Evolutionary conservation across 2,113 vertebrate species (phyloP).

Genomic region (Nansenia antarctica): DNA sequence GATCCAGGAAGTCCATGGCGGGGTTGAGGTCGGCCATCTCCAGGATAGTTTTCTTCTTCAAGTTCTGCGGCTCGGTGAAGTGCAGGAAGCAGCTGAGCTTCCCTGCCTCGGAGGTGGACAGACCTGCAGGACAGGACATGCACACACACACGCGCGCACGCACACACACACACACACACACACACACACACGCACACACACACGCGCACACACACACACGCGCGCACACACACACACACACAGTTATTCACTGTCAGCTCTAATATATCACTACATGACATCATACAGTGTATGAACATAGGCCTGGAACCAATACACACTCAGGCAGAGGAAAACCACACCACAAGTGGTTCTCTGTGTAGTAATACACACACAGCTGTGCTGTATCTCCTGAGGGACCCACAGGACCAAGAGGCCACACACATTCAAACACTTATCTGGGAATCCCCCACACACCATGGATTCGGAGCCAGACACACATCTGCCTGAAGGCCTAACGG

Average conservation of each 20-base stretch:
- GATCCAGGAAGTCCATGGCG: slow-evolving; percentile 87
- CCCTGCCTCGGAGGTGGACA: slow-evolving; percentile 79
- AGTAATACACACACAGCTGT: not conserved
- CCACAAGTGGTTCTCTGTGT: not conserved
- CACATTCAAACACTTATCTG: not conserved
- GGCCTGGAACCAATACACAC: not conserved
- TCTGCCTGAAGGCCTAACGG: not conserved
- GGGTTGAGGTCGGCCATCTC: slow-evolving; percentile 85
- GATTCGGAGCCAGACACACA: not conserved
- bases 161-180: slow-evolving; percentile 4
- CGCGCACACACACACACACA: slow-evolving; percentile 4
- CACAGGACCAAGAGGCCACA: too few relatives aligned
- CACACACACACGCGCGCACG: not conserved
- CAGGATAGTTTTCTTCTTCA: slow-evolving; percentile 82
- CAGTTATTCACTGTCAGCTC: not conserved
- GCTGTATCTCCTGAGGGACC: not conserved
- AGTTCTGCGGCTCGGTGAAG: slow-evolving; percentile 77
- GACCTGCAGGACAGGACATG: slow-evolving; percentile 71
- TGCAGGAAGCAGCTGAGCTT: slow-evolving; percentile 89
- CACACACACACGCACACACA: slow-evolving; percentile 8
- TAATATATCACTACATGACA: not conserved
- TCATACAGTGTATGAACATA: not conserved
- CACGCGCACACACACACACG: not conserved
- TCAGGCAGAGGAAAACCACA: not conserved
- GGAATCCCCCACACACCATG: not conserved